phyloP scores from a whole-genome alignment of 2,113 vertebrate genomes.

The Antennarius striatus region DNA sequence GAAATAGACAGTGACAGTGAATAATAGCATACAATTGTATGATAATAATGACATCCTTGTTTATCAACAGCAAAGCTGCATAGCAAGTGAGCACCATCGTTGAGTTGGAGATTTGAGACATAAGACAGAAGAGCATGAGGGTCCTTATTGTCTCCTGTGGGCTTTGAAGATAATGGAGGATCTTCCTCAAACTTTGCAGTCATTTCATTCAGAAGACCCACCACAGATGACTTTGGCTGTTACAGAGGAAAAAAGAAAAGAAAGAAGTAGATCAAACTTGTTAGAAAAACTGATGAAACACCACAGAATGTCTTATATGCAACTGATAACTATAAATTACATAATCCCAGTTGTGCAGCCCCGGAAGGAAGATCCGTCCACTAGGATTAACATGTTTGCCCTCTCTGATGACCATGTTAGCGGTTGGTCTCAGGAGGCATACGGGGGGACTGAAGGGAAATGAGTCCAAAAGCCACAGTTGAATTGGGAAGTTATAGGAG shows the following conservation, averaged over 20 bases:
- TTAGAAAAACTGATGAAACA: neutral
- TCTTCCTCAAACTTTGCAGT: constrained; percentile 91
- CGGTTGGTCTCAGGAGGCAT: constrained; percentile 89
- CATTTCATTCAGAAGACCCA: constrained; percentile 90
- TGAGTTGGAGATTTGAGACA: constrained; percentile 83
- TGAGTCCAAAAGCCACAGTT: constrained; percentile 94
- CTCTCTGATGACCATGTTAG: constrained; percentile 89
- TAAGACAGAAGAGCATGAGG: constrained; percentile 86
- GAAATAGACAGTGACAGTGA: constrained; percentile 17
- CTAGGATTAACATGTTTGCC: constrained; percentile 90
- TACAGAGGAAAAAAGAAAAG: neutral
- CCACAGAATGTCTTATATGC: rapidly evolving
- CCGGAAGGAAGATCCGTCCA: constrained; percentile 90
- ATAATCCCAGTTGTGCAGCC: constrained; percentile 92
- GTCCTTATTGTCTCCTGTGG: constrained; percentile 75
- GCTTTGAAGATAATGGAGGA: constrained; percentile 85
- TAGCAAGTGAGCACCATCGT: constrained; percentile 77
- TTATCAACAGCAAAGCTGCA: neutral
- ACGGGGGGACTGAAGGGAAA: constrained; percentile 95
- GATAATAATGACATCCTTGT: neutral
- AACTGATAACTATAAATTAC: constrained; percentile 73
- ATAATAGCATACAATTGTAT: neutral
- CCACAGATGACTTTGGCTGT: constrained; percentile 89
- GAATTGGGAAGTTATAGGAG: constrained; percentile 91
- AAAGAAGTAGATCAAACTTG: neutral